Evolutionary conservation across 2,113 vertebrate genomes (phyloP).

Genomic region (Apaloderma vittatum): DNA sequence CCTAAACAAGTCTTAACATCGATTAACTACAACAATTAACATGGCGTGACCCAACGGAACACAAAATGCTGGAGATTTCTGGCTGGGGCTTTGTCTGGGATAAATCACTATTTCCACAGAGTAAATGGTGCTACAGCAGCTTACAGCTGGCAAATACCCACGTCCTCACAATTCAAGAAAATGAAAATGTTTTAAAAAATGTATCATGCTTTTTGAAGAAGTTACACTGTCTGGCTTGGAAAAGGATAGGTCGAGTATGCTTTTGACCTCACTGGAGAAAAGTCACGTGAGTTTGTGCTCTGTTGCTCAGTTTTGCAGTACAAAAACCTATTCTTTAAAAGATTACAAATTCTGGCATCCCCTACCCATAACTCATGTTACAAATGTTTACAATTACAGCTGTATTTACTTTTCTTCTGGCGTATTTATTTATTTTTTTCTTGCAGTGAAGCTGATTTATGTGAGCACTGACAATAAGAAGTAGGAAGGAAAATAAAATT

Average conservation of each 20-base stretch:
- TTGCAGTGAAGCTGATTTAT: slow-evolving; percentile 13
- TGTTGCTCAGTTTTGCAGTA: background rate
- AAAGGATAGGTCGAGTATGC: background rate
- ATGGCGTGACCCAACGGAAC: background rate
- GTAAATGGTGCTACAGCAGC: background rate
- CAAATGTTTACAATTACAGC: slow-evolving; percentile 42
- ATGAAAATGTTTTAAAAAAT: background rate
- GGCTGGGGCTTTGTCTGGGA: background rate
- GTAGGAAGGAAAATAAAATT: slow-evolving; percentile 5
- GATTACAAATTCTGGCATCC: background rate
- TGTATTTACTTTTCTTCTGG: background rate
- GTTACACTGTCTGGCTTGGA: background rate
- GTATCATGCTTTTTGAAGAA: background rate
- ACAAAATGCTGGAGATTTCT: background rate
- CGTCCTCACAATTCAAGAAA: background rate
- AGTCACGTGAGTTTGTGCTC: background rate
- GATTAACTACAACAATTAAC: background rate
- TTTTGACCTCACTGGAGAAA: background rate
- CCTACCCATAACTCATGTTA: background rate
- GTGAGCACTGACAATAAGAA: background rate
- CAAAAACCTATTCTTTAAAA: background rate
- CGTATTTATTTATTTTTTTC: background rate
- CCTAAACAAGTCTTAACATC: background rate
- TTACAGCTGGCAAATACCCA: background rate
- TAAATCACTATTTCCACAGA: background rate